Conservation (phyloP, 2,888 invertebrate species). For the Hydraecia micacea region DNA sequence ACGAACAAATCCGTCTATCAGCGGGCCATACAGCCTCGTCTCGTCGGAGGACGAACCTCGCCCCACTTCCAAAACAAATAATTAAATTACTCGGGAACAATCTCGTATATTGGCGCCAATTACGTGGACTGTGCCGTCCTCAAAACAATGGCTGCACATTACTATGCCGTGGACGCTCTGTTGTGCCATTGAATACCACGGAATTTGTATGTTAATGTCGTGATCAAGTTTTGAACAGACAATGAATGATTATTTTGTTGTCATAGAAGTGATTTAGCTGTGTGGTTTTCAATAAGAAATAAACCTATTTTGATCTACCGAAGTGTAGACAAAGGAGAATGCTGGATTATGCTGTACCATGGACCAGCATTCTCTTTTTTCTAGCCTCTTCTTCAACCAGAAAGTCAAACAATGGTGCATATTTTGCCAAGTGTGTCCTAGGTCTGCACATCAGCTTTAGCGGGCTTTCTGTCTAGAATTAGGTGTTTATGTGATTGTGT, state of each 20-base stretch:
- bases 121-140: constrained; percentile 58
- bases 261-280: neutral
- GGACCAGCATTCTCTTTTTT: neutral
- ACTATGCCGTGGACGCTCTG: constrained; percentile 51
- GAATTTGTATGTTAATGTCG: constrained; percentile 60
- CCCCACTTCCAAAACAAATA: constrained; percentile 67
- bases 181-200: constrained; percentile 50
- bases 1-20: constrained; percentile 39
- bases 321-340: neutral
- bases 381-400: too few species aligned
- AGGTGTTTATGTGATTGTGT: neutral
- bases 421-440: neutral
- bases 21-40: constrained; percentile 16
- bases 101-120: constrained; percentile 65
- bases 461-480: too few species aligned
- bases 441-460: neutral
- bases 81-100: constrained; percentile 68
- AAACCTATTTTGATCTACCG: neutral
- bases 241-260: constrained; percentile 31
- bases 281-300: neutral
- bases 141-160: constrained; percentile 60
- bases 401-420: neutral
- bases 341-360: neutral
- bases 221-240: constrained; percentile 51
- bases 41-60: constrained; percentile 39